Conservation (phyloP, 2,888 invertebrate genomes). For the Ethmia dodecea region DNA sequence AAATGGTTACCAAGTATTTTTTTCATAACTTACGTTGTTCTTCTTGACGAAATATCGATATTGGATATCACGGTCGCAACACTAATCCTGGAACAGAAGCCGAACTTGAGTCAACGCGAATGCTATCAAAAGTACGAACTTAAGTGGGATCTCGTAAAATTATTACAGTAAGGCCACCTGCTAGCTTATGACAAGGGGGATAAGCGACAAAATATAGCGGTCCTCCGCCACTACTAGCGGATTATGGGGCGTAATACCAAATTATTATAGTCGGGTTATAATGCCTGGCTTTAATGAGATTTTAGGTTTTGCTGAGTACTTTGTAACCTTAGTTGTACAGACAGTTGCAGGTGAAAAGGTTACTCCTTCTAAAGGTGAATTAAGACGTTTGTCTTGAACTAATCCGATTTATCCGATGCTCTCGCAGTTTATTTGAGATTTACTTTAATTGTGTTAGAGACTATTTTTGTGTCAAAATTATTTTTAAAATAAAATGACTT, state of each 20-base stretch:
- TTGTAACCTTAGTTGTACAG: too few species aligned
- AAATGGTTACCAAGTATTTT: background rate
- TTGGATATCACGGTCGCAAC: slow-evolving; percentile 15
- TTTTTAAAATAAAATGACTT: too few species aligned
- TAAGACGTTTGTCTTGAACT: too few species aligned
- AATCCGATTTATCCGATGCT: too few species aligned
- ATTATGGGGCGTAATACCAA: slow-evolving; percentile 30
- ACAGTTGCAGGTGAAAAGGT: too few species aligned
- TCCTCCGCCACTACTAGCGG: slow-evolving; percentile 22
- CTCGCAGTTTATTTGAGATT: too few species aligned
- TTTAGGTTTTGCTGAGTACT: slow-evolving; percentile 12
- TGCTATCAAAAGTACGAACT: slow-evolving; percentile 26
- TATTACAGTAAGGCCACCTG: slow-evolving; percentile 49
- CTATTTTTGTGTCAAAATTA: too few species aligned
- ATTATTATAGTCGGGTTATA: slow-evolving; percentile 23
- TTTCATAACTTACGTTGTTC: background rate
- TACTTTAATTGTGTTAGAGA: too few species aligned
- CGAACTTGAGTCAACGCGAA: slow-evolving; percentile 19
- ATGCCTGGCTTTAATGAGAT: slow-evolving; percentile 16
- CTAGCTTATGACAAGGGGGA: slow-evolving; percentile 41
- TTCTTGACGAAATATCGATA: background rate
- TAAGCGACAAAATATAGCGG: slow-evolving; percentile 41
- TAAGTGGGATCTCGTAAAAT: slow-evolving; percentile 53
- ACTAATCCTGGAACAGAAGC: slow-evolving; percentile 18
- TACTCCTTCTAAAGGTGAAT: too few species aligned